These are phyloP conservation scores for Villa cingulata DNA, from an alignment of 2,888 invertebrate genomes.

Conservation along the genomic window DNA sequence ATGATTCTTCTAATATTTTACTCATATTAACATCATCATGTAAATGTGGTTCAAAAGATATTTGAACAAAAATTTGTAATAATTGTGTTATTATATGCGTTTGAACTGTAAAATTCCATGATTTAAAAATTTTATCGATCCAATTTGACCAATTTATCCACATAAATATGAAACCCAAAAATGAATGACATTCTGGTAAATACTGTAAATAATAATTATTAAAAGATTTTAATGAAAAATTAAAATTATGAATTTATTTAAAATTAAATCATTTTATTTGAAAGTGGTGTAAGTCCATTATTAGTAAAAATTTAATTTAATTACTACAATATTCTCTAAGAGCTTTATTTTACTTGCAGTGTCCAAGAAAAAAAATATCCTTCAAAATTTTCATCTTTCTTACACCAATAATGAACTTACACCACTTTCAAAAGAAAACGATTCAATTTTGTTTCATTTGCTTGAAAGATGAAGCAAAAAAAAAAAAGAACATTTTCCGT, in stretches of 20 bases:
- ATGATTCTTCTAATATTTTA: constrained; percentile 43
- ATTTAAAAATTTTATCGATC: constrained; percentile 36
- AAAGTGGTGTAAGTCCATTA: too few relatives aligned
- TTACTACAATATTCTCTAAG: too few relatives aligned
- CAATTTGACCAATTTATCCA: constrained; percentile 52
- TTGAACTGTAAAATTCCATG: constrained; percentile 33
- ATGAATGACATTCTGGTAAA: constrained; percentile 54
- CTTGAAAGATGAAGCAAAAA: too few relatives aligned
- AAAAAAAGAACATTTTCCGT: too few relatives aligned
- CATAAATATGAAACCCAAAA: constrained; percentile 56
- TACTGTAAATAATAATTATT: constrained; percentile 34
- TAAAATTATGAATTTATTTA: neutral
- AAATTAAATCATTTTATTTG: too few relatives aligned
- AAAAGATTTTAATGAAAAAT: constrained; percentile 1
- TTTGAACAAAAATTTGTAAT: constrained; percentile 53
- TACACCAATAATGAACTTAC: too few relatives aligned
- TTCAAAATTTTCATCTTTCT: too few relatives aligned
- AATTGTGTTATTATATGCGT: constrained; percentile 46
- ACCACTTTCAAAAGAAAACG: too few relatives aligned
- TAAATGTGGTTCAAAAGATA: constrained; percentile 57
- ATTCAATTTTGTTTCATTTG: too few relatives aligned
- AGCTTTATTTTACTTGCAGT: too few relatives aligned
- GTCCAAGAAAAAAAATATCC: too few relatives aligned
- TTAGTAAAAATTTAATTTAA: too few relatives aligned
- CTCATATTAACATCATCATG: constrained; percentile 39